Base-by-base conservation (phyloP, 37 sponge, comb jelly and placozoan genomes). In the Amphimedon queenslandica region DNA sequence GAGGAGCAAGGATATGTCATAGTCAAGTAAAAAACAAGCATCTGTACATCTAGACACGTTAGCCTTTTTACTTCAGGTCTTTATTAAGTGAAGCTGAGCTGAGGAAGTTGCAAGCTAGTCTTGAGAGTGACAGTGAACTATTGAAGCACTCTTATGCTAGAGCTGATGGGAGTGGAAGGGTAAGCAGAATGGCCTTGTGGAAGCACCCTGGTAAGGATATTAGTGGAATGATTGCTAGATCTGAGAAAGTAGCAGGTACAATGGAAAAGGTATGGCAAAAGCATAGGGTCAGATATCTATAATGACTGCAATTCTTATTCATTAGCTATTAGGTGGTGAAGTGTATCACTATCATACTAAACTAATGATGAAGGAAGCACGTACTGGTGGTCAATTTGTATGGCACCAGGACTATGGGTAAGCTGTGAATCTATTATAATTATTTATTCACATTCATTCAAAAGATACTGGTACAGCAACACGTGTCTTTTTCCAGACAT, bases 381-480 rank as follows among this genome's bases (percentile, higher is more conserved):
- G 73, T 47, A 88, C 88, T 55, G 96, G 96, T 41, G 96, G 96
- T 3, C 76, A 86, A 20, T 91, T 87, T 79, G 96, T 87, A 36
- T 95, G 96, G n/a, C 96, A 95, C 64, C 96, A 95, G 66, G 96
- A 95, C 73, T 95, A 95, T 64, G 96, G 96, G 83, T 88, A 0
- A 73, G 78, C n/a, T n/a, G n/a, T n/a, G n/a, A n/a, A n/a, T n/a
- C n/a, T n/a, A n/a, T n/a, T n/a, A n/a, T n/a, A n/a, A n/a, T n/a
- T n/a, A n/a, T n/a, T n/a, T n/a, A n/a, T n/a, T n/a, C n/a, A n/a
- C n/a, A n/a, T n/a, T n/a, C n/a, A n/a, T n/a, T n/a, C n/a, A n/a
- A n/a, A n/a, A n/a, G 84, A 30, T 95, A 95, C 76, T 95, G 96
- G 96, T 95, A 95, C 74, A 77, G 79, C 8, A 92, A 92, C 66